Evolutionary conservation across 2,797 vertebrate genomes (phyloP).

Genomic region (Coregonus sp.): DNA sequence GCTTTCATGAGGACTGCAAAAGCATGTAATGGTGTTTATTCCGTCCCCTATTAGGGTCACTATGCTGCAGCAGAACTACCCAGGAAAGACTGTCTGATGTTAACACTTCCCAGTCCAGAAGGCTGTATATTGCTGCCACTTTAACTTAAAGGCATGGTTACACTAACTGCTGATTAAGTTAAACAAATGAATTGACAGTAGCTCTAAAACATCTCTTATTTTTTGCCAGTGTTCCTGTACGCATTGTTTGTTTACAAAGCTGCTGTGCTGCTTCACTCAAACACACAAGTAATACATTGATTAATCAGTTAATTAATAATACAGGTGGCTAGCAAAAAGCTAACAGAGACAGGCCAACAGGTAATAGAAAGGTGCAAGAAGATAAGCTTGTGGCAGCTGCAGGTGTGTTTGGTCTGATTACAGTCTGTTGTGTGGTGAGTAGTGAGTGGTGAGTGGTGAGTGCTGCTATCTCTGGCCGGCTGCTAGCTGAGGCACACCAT

Average conservation of each 20-base stretch:
- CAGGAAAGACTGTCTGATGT: too few species aligned
- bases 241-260: background rate
- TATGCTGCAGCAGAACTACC: too few species aligned
- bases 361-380: background rate
- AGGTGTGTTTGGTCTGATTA: background rate
- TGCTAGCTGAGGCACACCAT: conserved; percentile 44
- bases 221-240: background rate
- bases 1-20: conserved; percentile 38
- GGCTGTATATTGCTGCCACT: too few species aligned
- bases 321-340: background rate
- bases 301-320: background rate
- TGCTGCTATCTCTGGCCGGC: conserved; percentile 7
- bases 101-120: too few species aligned
- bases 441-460: background rate
- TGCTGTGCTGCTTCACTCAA: background rate
- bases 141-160: too few species aligned
- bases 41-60: conserved; percentile 29
- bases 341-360: background rate
- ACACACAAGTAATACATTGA: background rate
- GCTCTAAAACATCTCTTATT: background rate
- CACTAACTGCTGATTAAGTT: background rate
- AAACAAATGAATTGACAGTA: background rate
- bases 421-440: background rate
- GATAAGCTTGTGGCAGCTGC: background rate
- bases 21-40: conserved; percentile 55